phyloP scores from a whole-genome alignment of 2,888 invertebrate genomes.

The Brassicogethes aeneus region DNA sequence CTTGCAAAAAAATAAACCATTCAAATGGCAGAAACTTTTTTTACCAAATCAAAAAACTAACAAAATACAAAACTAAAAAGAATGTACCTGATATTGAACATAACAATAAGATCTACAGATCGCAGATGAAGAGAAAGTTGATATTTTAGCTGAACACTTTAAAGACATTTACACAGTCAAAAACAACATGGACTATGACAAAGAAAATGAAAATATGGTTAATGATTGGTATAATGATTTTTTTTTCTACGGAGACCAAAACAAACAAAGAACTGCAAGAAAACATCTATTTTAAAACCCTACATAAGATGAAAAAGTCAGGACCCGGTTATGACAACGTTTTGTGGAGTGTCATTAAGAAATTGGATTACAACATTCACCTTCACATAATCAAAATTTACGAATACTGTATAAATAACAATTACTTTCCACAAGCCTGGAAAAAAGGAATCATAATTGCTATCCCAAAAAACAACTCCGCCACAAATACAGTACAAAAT shows the following conservation, averaged over 20 bases:
- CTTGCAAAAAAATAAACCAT: too few relatives aligned
- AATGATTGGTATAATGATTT: not conserved
- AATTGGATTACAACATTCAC: not conserved
- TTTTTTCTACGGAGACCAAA: not conserved
- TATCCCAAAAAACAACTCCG: not conserved
- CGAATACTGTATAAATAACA: not conserved
- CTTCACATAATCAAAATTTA: not conserved
- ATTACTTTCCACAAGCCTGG: conserved; percentile 1
- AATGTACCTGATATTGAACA: not conserved
- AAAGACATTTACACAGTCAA: not conserved
- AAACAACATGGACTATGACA: not conserved
- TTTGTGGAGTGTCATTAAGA: not conserved
- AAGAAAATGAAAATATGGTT: not conserved
- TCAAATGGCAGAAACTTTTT: too few relatives aligned
- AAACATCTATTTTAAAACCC: not conserved
- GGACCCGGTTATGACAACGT: conserved; percentile 1
- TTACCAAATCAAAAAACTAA: not conserved
- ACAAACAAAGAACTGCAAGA: not conserved
- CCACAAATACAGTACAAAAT: not conserved
- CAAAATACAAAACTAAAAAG: not conserved
- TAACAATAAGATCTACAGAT: conserved; percentile 1
- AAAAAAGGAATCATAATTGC: not conserved
- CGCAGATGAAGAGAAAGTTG: not conserved
- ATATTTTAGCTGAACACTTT: not conserved
- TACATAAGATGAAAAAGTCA: not conserved